Conservation (phyloP, 2,797 vertebrate genomes). For the Gambusia yucatana region DNA sequence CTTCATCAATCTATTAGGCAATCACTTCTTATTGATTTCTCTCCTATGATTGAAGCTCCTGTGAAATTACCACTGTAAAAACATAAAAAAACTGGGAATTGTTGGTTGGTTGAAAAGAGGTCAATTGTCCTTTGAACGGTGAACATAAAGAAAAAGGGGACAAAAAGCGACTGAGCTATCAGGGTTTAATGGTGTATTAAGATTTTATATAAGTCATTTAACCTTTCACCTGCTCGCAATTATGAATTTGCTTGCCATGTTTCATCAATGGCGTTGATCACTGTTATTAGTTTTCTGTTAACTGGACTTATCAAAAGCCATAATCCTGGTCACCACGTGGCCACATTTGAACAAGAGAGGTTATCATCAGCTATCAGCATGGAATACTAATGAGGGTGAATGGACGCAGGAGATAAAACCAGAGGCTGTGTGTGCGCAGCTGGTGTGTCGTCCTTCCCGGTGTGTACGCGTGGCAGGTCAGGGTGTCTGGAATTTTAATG, state of each 20-base stretch:
- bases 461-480: slow-evolving; percentile 19
- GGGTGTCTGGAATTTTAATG: slow-evolving; percentile 53
- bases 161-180: slow-evolving; percentile 20
- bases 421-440: slow-evolving; percentile 17
- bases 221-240: slow-evolving; percentile 65
- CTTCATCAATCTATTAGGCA: slow-evolving; percentile 20
- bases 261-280: slow-evolving; percentile 63
- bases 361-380: slow-evolving; percentile 63
- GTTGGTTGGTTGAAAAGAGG: slow-evolving; percentile 17
- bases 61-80: not conserved
- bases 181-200: slow-evolving; percentile 40
- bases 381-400: slow-evolving; percentile 64
- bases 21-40: slow-evolving; percentile 17
- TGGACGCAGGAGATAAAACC: slow-evolving; percentile 55
- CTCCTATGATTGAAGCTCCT: slow-evolving; percentile 7
- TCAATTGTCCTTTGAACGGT: slow-evolving; percentile 41
- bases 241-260: slow-evolving; percentile 56
- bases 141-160: slow-evolving; percentile 14
- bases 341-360: slow-evolving; percentile 46
- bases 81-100: slow-evolving; percentile 33
- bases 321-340: slow-evolving; percentile 43
- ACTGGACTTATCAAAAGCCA: slow-evolving; percentile 60
- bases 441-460: slow-evolving; percentile 14
- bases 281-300: slow-evolving; percentile 57
- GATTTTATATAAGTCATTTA: slow-evolving; percentile 53